phyloP scores from a whole-genome alignment of 2,888 invertebrate species.

The Oasisia sp. region DNA sequence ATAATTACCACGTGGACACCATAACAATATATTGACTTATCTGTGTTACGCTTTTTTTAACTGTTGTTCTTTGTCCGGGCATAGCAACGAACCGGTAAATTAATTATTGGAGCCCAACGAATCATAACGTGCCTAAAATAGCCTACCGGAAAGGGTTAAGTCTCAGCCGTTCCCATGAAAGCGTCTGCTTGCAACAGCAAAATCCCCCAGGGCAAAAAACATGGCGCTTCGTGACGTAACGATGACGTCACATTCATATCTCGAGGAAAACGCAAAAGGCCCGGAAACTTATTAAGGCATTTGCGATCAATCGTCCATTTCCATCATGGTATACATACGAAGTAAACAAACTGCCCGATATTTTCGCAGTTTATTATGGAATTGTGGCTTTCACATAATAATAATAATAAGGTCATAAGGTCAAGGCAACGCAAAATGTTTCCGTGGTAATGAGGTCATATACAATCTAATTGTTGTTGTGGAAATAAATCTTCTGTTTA shows the following conservation, averaged over 20 bases:
- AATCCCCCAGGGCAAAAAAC: background rate
- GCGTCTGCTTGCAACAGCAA: background rate
- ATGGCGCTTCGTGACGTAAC: slow-evolving; percentile 12
- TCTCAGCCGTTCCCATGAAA: background rate
- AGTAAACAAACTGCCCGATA: background rate
- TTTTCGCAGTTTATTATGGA: too few relatives aligned
- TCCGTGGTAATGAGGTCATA: too few relatives aligned
- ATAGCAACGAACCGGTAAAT: background rate
- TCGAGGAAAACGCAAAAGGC: background rate
- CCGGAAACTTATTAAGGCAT: background rate
- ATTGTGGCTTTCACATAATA: too few relatives aligned
- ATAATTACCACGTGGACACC: too few relatives aligned
- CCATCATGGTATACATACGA: background rate
- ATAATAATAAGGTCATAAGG: background rate
- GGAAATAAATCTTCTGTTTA: too few relatives aligned
- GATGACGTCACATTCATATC: background rate
- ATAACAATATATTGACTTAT: background rate
- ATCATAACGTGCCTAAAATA: background rate
- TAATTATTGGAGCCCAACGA: background rate
- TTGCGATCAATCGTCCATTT: background rate
- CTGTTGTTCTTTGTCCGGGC: background rate
- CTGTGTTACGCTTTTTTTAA: background rate
- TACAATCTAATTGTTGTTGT: too few relatives aligned
- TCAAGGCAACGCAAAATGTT: background rate
- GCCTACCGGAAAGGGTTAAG: background rate